Evolutionary conservation across 2,888 invertebrate genomes (phyloP).

Genomic region (Synanthedon formicaeformis): DNA sequence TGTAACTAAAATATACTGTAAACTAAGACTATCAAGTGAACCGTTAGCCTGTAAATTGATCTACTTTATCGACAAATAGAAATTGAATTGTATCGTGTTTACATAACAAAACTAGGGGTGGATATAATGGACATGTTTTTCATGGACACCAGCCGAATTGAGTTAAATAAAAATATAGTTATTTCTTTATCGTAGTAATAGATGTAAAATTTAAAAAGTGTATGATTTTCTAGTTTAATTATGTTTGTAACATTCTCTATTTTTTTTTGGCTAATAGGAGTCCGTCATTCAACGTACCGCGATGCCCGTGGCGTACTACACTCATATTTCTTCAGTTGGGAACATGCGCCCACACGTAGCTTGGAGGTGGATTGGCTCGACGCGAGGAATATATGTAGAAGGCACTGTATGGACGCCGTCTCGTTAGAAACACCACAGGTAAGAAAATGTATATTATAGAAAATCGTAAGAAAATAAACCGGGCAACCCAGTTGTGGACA

Average conservation of each 20-base stretch:
- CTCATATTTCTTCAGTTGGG: constrained; percentile 95
- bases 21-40: neutral
- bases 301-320: constrained; percentile 89
- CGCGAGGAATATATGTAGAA: constrained; percentile 89
- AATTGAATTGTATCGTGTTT: neutral
- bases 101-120: no score
- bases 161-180: neutral
- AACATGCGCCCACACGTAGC: constrained; percentile 83
- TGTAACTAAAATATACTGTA: no score
- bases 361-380: constrained; percentile 92
- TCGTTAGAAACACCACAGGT: constrained; percentile 89
- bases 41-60: neutral
- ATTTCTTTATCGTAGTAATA: constrained; percentile 4
- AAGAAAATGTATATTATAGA: constrained; percentile 2
- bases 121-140: neutral
- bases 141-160: neutral
- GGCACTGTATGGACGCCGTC: constrained; percentile 95
- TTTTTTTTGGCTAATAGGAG: constrained; percentile 68
- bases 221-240: constrained; percentile 1
- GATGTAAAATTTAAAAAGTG: constrained; percentile 3
- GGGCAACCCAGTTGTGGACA: no score
- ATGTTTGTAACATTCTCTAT: neutral
- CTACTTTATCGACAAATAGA: neutral
- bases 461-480: no score
- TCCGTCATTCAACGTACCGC: constrained; percentile 88